Evolutionary conservation across 35 echinoderm and acorn worm genomes (phyloP).

Genomic region (Chiridota heheva): DNA sequence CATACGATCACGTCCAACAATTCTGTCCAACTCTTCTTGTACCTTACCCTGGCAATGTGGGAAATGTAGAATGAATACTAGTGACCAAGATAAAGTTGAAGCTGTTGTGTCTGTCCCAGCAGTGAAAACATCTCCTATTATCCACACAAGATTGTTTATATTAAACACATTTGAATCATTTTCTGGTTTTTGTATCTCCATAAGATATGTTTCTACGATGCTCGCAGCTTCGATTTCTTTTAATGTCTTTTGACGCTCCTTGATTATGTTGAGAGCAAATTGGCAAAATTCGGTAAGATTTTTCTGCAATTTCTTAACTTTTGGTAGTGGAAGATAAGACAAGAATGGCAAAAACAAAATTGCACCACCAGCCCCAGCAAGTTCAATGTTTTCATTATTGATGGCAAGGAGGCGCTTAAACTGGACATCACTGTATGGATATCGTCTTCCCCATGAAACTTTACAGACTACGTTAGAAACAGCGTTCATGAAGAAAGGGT

Average conservation of each 20-base stretch:
- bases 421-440: constrained; percentile 34
- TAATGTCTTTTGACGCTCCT: constrained; percentile 40
- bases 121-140: constrained; percentile 55
- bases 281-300: constrained; percentile 1
- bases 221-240: constrained; percentile 39
- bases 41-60: constrained; percentile 68
- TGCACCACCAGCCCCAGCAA: constrained; percentile 8
- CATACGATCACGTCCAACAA: constrained; percentile 56
- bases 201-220: constrained; percentile 42
- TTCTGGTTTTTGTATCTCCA: constrained; percentile 28
- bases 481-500: constrained; percentile 48
- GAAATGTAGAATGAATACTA: constrained; percentile 50
- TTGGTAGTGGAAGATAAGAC: constrained; percentile 35
- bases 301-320: constrained; percentile 12
- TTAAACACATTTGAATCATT: constrained; percentile 28
- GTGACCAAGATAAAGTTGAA: constrained; percentile 54
- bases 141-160: constrained; percentile 21
- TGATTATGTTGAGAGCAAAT: constrained; percentile 36
- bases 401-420: constrained; percentile 34
- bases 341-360: constrained; percentile 26
- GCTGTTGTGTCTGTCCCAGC: constrained; percentile 80
- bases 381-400: constrained; percentile 23
- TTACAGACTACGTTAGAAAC: constrained; percentile 50
- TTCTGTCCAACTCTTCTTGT: constrained; percentile 73
- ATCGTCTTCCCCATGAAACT: constrained; percentile 39